Evolutionary conservation across 1,140 invertebrate genomes (phyloP).

Genomic region (Hydropsyche tenuis): DNA sequence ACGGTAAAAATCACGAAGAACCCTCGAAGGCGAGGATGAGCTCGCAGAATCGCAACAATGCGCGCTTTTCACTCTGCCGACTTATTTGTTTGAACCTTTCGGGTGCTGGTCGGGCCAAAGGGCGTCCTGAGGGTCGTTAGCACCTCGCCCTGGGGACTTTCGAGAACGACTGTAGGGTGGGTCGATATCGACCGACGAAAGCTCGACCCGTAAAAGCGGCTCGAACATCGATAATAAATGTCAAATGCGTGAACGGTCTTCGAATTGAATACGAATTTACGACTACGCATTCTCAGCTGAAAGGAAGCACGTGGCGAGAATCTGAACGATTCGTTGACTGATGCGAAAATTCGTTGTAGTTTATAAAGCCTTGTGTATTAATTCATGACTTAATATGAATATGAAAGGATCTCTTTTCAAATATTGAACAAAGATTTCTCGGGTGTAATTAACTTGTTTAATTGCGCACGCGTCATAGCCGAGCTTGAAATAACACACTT

Average conservation of each 20-base stretch:
- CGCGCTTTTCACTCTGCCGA: background rate
- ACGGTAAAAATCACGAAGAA: background rate
- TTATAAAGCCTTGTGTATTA: too few species aligned
- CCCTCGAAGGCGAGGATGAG: background rate
- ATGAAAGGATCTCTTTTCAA: too few species aligned
- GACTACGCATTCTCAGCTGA: background rate
- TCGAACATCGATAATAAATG: slow-evolving; percentile 13
- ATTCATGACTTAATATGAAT: too few species aligned
- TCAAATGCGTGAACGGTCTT: slow-evolving; percentile 15
- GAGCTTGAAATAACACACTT: slow-evolving; percentile 1
- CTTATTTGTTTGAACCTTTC: too few species aligned
- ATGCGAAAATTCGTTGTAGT: too few species aligned
- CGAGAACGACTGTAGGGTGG: too few species aligned
- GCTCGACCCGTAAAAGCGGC: background rate
- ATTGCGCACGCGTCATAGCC: background rate
- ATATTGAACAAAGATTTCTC: background rate
- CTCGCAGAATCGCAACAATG: slow-evolving; percentile 14
- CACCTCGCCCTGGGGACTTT: slow-evolving; percentile 15
- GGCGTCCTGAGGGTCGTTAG: slow-evolving; percentile 24
- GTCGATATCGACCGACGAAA: background rate
- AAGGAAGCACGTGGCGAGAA: background rate
- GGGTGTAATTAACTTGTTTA: background rate
- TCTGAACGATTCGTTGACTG: too few species aligned
- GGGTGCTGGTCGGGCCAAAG: slow-evolving; percentile 1
- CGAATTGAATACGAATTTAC: slow-evolving; percentile 22